Evolutionary conservation across 2,797 vertebrate genomes (phyloP).

Genomic region (Spinibarbus caldwelli): DNA sequence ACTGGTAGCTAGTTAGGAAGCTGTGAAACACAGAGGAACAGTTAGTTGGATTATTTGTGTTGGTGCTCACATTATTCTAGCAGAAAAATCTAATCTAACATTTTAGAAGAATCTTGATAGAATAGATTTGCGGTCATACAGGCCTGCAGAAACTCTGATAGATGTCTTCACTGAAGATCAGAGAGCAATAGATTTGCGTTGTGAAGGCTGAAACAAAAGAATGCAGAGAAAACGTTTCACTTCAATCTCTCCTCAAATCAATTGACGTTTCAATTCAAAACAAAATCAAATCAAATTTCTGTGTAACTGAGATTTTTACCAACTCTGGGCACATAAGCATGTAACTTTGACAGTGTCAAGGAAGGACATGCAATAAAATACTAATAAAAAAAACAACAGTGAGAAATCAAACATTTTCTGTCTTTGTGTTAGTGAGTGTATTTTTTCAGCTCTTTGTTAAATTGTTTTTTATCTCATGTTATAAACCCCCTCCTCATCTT

Average conservation of each 20-base stretch:
- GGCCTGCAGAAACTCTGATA: background rate
- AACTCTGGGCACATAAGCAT: background rate
- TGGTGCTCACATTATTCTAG: background rate
- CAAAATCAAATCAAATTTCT: background rate
- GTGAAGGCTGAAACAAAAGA: background rate
- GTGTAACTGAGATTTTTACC: background rate
- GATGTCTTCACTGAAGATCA: background rate
- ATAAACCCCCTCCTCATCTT: slow-evolving; percentile 30
- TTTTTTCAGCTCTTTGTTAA: slow-evolving; percentile 52
- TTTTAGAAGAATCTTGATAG: no score
- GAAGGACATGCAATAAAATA: background rate
- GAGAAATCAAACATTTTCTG: background rate
- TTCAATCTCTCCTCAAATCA: background rate
- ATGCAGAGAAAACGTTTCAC: background rate
- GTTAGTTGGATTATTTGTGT: background rate
- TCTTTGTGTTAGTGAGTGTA: background rate
- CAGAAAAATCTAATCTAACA: background rate
- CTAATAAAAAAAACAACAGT: background rate
- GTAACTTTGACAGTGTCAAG: background rate
- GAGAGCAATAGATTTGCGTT: background rate
- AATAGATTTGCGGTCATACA: no score
- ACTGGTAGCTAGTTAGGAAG: background rate
- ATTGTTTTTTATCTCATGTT: slow-evolving; percentile 52
- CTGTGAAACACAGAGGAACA: background rate
- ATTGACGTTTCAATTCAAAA: background rate